Base-by-base conservation (phyloP, 1,140 invertebrate genomes). In the Helicoverpa armigera region DNA sequence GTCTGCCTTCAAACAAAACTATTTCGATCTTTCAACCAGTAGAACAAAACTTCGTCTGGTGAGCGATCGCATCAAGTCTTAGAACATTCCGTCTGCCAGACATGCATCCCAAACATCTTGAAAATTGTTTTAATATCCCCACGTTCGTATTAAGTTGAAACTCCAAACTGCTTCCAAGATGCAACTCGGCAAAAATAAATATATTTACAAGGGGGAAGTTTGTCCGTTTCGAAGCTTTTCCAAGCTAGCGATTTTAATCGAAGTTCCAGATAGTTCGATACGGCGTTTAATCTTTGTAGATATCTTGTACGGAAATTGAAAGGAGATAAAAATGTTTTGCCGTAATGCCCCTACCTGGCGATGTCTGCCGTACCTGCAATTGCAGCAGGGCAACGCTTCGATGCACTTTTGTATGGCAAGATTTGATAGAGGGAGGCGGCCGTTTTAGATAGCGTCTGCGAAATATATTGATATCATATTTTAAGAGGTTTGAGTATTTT, bases 251-350 rank as follows among this genome's bases (percentile, higher is more conserved):
- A 79, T 79, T 79, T 79, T 79, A 79, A 69, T 79, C 63, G 63
- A 79, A 79, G 14, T 79, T 79, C 50, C n/a, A 53, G 60, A 50
- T 31, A 79, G 63, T 69, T 79, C 65, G 76, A 79, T 79, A 69
- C 76, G n/a, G 29, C 51, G 63, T 79, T 31, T 70, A 79, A 79
- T 79, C 76, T 79, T 70, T 79, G 76, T 79, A 69, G 75, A 29
- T 78, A 79, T 79, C 65, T 69, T 14, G 51, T 48, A 79, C 70
- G 76, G 65, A 79, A 79, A 79, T 79, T 79, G 76, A 79, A 79
- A 79, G 76, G 50, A 79, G 76, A 79, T 79, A 79, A 79, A 79
- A 79, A 79, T 79, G 65, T 79, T 65, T 77, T 58, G 76, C 65
- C 13, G 51, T 69, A 35, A 48, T 58, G 23, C 16, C 12, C 51